A percentile compares a stretch with the other conserved stretches of the same genome.
phyloP scores from a whole-genome alignment of 1,140 invertebrate species.

The Patella vulgata region DNA sequence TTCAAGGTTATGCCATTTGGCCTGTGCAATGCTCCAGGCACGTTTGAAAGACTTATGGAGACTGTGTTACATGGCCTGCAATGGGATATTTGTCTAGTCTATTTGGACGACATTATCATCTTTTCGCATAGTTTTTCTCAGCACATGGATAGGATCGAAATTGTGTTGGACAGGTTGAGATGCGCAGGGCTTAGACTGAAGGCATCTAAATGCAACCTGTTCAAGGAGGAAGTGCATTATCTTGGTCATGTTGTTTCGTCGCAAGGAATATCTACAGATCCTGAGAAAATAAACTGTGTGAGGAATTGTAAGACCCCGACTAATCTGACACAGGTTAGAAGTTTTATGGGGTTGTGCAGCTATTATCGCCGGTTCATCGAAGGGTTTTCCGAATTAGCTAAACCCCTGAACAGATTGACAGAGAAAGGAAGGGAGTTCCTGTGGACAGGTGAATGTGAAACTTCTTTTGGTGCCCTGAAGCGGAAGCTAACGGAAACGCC shows the following conservation, averaged over 20 bases:
- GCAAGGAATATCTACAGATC: constrained; percentile 18
- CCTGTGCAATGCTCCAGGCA: constrained; percentile 14
- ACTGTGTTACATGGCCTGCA: constrained; percentile 20
- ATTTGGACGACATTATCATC: constrained; percentile 25
- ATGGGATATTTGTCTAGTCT: constrained; percentile 22
- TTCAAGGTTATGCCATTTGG: constrained; percentile 35
- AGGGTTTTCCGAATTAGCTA: constrained; percentile 29
- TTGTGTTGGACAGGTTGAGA: constrained; percentile 36
- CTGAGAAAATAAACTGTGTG: constrained; percentile 63
- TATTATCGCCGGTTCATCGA: constrained; percentile 40
- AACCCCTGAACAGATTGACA: constrained; percentile 18
- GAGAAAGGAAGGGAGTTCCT: constrained; percentile 5
- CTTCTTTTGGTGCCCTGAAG: too few relatives aligned
- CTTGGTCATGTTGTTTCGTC: constrained; percentile 32
- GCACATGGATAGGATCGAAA: constrained; percentile 33
- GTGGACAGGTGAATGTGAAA: too few relatives aligned
- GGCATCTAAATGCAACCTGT: constrained; percentile 58
- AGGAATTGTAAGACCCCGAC: constrained; percentile 29
- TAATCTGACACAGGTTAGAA: too few relatives aligned
- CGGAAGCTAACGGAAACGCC: constrained; percentile 27
- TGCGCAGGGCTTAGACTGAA: constrained; percentile 20
- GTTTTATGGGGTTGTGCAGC: constrained; percentile 62
- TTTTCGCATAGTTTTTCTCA: constrained; percentile 35
- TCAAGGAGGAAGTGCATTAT: constrained; percentile 24
- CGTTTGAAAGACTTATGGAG: constrained; percentile 32